phyloP scores from a whole-genome alignment of 1,140 invertebrate genomes.

The Coenobita brevimanus region DNA sequence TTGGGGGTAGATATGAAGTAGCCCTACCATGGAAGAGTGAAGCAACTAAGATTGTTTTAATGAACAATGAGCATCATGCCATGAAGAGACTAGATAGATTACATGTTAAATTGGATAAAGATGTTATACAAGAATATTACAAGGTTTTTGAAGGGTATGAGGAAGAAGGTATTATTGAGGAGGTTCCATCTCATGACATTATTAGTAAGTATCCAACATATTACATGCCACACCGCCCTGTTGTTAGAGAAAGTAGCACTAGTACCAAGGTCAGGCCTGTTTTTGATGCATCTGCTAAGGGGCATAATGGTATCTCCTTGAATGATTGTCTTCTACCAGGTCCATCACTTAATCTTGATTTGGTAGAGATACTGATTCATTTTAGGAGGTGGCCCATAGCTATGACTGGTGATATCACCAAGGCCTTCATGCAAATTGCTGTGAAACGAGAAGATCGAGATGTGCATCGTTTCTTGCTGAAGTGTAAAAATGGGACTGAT shows the following conservation, averaged over 20 bases:
- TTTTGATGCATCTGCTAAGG: conserved; percentile 13
- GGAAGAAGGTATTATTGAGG: conserved; percentile 17
- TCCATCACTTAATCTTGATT: conserved; percentile 22
- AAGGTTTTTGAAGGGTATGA: conserved; percentile 27
- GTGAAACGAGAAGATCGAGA: conserved; percentile 21
- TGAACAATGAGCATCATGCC: conserved; percentile 1
- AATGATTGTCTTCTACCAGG: conserved; percentile 26
- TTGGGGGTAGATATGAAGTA: conserved; percentile 23
- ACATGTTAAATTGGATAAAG: conserved; percentile 6
- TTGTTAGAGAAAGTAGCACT: conserved; percentile 15
- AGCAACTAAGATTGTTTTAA: not conserved
- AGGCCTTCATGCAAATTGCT: conserved; percentile 27
- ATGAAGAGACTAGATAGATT: conserved; percentile 18
- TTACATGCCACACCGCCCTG: conserved; percentile 35
- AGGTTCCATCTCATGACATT: conserved; percentile 1
- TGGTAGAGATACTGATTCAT: conserved; percentile 26
- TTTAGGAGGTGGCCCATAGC: conserved; percentile 29
- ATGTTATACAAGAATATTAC: conserved; percentile 10
- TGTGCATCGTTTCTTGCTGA: conserved; percentile 23
- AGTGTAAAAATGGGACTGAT: not conserved
- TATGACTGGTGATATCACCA: conserved; percentile 20
- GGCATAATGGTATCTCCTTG: conserved; percentile 21
- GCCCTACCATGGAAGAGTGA: conserved; percentile 42
- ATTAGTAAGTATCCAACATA: conserved; percentile 6
- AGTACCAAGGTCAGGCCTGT: conserved; percentile 32